Base-by-base conservation (phyloP, 2,113 vertebrate genomes). In the Neogale vison region DNA sequence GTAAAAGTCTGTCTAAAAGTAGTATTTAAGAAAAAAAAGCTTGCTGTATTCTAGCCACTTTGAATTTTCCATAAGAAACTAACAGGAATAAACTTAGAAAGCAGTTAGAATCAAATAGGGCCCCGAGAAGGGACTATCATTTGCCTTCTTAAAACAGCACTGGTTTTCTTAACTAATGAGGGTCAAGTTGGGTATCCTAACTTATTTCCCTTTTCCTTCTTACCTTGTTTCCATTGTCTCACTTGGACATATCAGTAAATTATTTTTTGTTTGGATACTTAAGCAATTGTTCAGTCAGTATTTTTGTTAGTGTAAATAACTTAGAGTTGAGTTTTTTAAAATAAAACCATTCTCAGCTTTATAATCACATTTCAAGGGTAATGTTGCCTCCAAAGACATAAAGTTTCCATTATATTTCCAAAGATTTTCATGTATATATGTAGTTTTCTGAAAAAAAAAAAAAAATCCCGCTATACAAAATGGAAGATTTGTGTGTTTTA, bases 161-260 rank as follows among this genome's bases (percentile, higher is more conserved):
- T 77, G n/a, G 47, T 97, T 93, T 83, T 18, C 31, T 71, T 71
- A 57, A 72, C 29, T 57, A 91, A 85, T n/a, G 72, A 86, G 95
- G 93, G 24, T 21, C 86, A 88, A 67, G 39, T 57, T 93, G 86
- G 93, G 23, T 55, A 47, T 82, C 26, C 13, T 45, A 47, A 77
- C 71, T 89, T 93, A 88, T 72, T 88, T 96, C 29, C 10, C 4
- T 77, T 45, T 81, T 95, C 15, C 13, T 95, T 76, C 20, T 80
- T 95, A 52, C 36, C 34, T 88, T 94, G 45, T 39, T 93, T 69
- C 42, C 12, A 39, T 91, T 24, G 57, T 81, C 65, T 77, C 65
- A 89, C 17, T 91, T 26, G 69, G 80, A 72, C 65, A 83, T 87
- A 14, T 1, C 39, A 90, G 1, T 86, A 45, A 63, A 45, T 76